Conservation (phyloP, 2,113 vertebrate genomes). For the Mormyrus lacerda region DNA sequence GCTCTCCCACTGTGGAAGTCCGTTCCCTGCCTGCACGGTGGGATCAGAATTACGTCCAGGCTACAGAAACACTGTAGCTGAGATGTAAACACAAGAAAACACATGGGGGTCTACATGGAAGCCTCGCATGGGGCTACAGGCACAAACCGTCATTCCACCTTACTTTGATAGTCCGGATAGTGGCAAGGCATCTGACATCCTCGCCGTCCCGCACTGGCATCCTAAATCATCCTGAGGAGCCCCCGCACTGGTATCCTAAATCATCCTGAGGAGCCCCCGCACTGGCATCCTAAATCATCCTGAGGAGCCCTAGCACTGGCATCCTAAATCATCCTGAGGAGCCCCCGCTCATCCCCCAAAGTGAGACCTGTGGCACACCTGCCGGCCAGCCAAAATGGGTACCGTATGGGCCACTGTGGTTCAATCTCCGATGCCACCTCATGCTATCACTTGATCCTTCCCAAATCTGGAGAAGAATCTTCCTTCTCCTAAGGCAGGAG, state of each 20-base stretch:
- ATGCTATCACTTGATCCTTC: not conserved
- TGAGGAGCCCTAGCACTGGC: not conserved
- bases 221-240: not conserved
- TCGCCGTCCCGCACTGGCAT: not conserved
- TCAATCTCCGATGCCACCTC: not conserved
- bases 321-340: not conserved
- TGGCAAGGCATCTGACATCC: not conserved
- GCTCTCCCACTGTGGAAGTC: not conserved
- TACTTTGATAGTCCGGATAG: not conserved
- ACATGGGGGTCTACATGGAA: not conserved
- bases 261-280: not conserved
- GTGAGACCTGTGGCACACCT: not conserved
- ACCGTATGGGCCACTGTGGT: not conserved
- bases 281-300: not conserved
- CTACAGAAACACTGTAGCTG: not conserved
- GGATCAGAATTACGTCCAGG: not conserved
- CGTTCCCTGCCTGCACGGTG: not conserved
- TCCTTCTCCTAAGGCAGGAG: not conserved
- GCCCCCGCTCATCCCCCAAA: not conserved
- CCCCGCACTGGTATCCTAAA: not conserved
- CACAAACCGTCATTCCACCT: not conserved
- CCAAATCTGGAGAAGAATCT: not conserved
- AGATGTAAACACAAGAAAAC: not conserved
- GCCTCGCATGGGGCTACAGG: not conserved
- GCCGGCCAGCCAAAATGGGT: not conserved